Base-by-base conservation (phyloP, 1,140 invertebrate genomes). In the Heterodera carotae region DNA sequence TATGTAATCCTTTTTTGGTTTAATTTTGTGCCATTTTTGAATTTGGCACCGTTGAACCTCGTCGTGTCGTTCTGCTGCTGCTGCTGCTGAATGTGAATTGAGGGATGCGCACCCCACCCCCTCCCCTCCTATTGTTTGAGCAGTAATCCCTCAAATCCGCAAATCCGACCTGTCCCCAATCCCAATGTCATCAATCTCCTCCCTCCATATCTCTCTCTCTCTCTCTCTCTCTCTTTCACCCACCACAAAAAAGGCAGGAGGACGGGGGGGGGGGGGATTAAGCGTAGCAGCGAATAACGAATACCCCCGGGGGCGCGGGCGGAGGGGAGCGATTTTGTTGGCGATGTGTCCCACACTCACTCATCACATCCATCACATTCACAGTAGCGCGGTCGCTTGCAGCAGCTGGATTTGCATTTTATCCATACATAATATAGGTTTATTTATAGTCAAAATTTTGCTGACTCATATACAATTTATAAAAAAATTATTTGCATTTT, bases 321-420 rank as follows among this genome's bases (percentile, higher is more conserved):
- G 48, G 48, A 22, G 36, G 36, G 36, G 36, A 10, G 36, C 10
- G 48, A 53, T 53, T 53, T 53, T 10, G 48, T 53, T 53, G 48
- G 48, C 48, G 48, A 53, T 18, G 48, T 53, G 48, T 53, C 48
- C 48, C 48, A 53, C 48, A 2, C 36, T 39, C 48, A 53, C 3
- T 22, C 48, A 53, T 53, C 48, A 53, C 18, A 5, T 7, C 36
- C 36, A n/a, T 39, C 36, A 53, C 10, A 10, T 15, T 18, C 48
- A 22, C 2, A 53, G 36, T 15, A 53, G 48, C n/a, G n/a, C n/a
- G n/a, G n/a, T n/a, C n/a, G n/a, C n/a, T n/a, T n/a, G n/a, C 18
- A 53, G 48, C 48, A 53, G 48, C 48, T 53, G 48, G 48, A 53
- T 53, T 53, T 53, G 48, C 48, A 53, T 53, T 53, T 53, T 53